phyloP scores from a whole-genome alignment of 2,797 vertebrate genomes.

The Parauchenoglanis punctatus region DNA sequence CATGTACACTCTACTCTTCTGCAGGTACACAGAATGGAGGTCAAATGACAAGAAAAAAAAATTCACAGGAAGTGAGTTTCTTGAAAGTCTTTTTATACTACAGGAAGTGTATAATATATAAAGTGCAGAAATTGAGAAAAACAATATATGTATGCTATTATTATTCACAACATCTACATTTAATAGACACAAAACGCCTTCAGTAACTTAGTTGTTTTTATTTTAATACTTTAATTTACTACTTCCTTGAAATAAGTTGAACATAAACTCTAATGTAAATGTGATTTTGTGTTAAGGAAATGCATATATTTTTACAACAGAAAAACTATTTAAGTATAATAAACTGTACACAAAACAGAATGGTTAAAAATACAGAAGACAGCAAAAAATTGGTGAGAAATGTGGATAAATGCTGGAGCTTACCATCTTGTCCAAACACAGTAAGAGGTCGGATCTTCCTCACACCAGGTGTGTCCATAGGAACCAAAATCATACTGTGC shows the following conservation, averaged over 20 bases:
- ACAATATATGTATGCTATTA: background rate
- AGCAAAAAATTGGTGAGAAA: background rate
- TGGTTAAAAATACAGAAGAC: background rate
- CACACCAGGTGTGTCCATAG: conserved; percentile 83
- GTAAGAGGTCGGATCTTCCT: conserved; percentile 83
- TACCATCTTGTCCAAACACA: conserved; percentile 90
- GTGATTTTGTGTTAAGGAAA: too few relatives aligned
- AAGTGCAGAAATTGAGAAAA: too few relatives aligned
- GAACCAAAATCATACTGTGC: conserved; percentile 92
- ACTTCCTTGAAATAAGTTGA: background rate
- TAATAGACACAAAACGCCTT: background rate
- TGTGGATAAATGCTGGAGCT: conserved; percentile 38
- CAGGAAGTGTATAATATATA: background rate
- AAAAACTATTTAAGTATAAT: background rate
- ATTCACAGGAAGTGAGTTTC: too few relatives aligned
- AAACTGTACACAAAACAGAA: background rate
- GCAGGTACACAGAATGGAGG: background rate
- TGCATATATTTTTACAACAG: background rate
- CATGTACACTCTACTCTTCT: background rate
- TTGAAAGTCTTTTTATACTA: background rate
- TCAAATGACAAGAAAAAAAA: too few relatives aligned
- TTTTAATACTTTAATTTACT: background rate
- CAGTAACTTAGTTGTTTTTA: background rate
- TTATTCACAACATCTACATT: background rate
- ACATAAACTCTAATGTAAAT: too few relatives aligned